Evolutionary conservation across 2,797 vertebrate species (phyloP).

Genomic region (Eurystomus glaucurus): DNA sequence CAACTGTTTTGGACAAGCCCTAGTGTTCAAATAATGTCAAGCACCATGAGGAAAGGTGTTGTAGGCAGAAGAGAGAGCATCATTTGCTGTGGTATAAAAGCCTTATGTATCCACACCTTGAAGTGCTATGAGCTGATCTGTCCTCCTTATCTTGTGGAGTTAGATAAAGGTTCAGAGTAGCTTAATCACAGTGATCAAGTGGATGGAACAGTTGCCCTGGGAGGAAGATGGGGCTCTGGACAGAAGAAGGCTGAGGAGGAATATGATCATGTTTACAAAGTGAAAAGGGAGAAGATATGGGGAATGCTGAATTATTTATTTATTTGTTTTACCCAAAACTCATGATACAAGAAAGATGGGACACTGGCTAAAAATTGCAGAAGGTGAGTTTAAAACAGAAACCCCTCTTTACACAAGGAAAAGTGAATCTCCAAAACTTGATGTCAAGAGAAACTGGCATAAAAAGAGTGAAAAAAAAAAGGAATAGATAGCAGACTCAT

Average conservation of each 20-base stretch:
- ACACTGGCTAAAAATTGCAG: neutral
- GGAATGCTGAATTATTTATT: neutral
- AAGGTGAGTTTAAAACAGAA: neutral
- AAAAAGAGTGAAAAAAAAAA: neutral
- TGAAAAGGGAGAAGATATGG: neutral
- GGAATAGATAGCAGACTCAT: rapidly evolving
- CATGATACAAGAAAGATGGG: neutral
- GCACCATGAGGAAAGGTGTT: neutral
- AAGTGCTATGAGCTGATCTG: neutral
- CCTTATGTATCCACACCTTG: neutral
- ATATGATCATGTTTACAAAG: neutral
- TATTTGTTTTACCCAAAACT: neutral
- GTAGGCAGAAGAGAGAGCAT: neutral
- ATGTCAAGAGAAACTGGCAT: neutral
- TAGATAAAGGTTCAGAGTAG: neutral
- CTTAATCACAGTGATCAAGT: neutral
- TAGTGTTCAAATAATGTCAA: neutral
- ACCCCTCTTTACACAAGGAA: neutral
- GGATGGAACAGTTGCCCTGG: neutral
- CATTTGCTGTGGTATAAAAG: neutral
- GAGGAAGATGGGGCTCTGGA: neutral
- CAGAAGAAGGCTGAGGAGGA: neutral
- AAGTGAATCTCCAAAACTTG: neutral
- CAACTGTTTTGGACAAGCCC: neutral
- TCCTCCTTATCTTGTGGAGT: neutral